Evolutionary conservation across 2,888 invertebrate genomes (phyloP).

Genomic region (Melieria picta): DNA sequence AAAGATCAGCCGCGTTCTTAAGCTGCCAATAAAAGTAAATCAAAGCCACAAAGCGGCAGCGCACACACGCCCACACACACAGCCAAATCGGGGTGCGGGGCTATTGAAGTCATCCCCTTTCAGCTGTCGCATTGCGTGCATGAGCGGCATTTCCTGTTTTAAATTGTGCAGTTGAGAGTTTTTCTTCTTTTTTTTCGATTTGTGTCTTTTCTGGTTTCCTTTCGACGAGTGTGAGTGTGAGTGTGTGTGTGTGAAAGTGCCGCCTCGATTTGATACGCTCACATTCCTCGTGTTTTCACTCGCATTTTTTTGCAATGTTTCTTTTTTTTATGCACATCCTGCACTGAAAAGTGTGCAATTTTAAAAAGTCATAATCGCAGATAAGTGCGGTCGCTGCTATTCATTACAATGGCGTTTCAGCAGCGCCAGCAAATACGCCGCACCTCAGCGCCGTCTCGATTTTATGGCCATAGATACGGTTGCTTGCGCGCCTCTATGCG

Average conservation of each 20-base stretch:
- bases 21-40: conserved; percentile 60
- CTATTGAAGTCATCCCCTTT: neutral
- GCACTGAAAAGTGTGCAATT: conserved; percentile 55
- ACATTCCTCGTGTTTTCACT: neutral
- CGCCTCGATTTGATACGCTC: no score
- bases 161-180: conserved; percentile 51
- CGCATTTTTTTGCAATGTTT: conserved; percentile 18
- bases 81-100: neutral
- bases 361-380: conserved; percentile 61
- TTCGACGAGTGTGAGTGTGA: no score
- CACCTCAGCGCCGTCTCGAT: conserved; percentile 16
- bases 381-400: conserved; percentile 62
- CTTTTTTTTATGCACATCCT: conserved; percentile 35
- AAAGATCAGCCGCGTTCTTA: conserved; percentile 30
- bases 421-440: conserved; percentile 8
- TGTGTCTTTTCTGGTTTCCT: neutral
- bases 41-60: conserved; percentile 44
- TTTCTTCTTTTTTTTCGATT: neutral
- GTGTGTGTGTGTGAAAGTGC: no score
- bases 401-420: conserved; percentile 54
- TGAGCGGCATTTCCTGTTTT: conserved; percentile 61
- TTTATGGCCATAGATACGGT: conserved; percentile 26
- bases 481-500: conserved; percentile 33
- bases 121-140: conserved; percentile 41
- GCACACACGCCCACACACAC: conserved; percentile 13